Conservation (phyloP, 1,140 invertebrate species). For the Conus betulinus region DNA sequence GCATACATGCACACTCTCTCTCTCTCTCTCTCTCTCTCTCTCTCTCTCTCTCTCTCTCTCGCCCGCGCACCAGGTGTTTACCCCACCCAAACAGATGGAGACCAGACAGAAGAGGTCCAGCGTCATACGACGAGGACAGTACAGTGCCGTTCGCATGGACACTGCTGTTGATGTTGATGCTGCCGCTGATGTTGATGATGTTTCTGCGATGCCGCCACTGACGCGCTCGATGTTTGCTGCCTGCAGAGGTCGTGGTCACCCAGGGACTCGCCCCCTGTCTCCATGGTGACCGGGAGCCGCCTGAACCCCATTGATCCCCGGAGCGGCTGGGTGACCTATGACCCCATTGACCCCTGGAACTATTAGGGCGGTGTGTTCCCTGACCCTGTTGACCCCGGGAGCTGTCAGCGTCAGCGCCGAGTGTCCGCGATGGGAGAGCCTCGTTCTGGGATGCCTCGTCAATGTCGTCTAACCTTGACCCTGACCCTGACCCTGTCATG, state of each 20-base stretch:
- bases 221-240: too few species aligned
- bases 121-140: background rate
- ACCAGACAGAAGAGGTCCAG: background rate
- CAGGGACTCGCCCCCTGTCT: too few species aligned
- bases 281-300: too few species aligned
- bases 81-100: background rate
- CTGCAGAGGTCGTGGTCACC: too few species aligned
- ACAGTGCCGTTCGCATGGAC: background rate
- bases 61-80: background rate
- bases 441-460: background rate
- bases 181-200: background rate
- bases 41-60: too few species aligned
- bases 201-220: too few species aligned
- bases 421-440: background rate
- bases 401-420: background rate
- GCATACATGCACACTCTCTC: background rate
- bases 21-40: too few species aligned
- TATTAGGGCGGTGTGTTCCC: too few species aligned
- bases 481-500: background rate
- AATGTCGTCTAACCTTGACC: background rate
- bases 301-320: too few species aligned
- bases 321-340: too few species aligned
- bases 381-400: background rate
- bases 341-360: too few species aligned
- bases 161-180: background rate